Base-by-base conservation (phyloP, 2,113 vertebrate genomes). In the Stigmatopora argus region DNA sequence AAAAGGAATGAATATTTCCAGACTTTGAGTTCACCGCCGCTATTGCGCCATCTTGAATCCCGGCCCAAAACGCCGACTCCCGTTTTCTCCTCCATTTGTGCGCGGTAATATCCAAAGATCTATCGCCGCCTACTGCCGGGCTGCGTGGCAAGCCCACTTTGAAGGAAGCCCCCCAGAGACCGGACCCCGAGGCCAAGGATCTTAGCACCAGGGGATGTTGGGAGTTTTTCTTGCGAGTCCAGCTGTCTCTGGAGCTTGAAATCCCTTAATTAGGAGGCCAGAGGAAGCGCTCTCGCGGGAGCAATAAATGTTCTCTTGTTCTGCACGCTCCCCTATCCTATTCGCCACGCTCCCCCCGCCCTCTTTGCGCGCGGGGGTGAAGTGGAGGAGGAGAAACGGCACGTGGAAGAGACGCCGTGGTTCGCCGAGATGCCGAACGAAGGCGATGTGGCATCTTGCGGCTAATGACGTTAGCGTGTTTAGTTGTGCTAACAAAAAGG, bases 191-290 rank as follows among this genome's bases (percentile, higher is more conserved):
- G 85, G 74, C 69, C 76, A 70, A 72, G 69, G 69, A 67, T 61
- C 72, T 78, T 66, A 79, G 66, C 46, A 57, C 71, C 41, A 65
- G 77, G 73, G 73, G 75, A 81, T 71, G 70, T 49, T 70, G 69
- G 70, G 66, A 83, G 77, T 70, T 66, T 76, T 75, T 74, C 68
- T 75, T 83, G 66, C 76, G 70, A 71, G 62, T 80, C 71, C 79
- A 78, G 73, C 69, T 83, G 83, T 83, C 84, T 74, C 71, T 72
- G 70, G 78, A 79, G 77, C 77, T 78, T 82, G 77, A 85, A 85
- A 85, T 83, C 83, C 83, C 66, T 85, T 89, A 82, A 90, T 88
- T 81, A 89, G 71, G 74, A 86, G 78, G 72, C 79, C 73, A 55
- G 65, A 59, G 67, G 58, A 71, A 81, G 67, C 73, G 52, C 55